Evolutionary conservation across 1,140 invertebrate genomes (phyloP).

Genomic region (Venturia canescens): DNA sequence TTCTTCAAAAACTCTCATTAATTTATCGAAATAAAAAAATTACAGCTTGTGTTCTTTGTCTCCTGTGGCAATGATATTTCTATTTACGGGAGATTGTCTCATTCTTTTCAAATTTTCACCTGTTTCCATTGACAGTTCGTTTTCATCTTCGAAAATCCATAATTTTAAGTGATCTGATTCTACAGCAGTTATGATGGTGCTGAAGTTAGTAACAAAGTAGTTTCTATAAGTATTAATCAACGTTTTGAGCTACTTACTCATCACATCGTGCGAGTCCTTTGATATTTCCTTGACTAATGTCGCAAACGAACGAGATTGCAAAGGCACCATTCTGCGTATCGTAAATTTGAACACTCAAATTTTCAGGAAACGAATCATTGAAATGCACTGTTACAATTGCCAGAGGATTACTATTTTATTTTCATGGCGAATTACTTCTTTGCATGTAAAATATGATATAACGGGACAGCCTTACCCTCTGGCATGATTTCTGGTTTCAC

Average conservation of each 20-base stretch:
- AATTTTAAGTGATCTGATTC: constrained; percentile 79
- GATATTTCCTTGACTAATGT: constrained; percentile 75
- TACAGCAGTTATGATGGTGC: constrained; percentile 77
- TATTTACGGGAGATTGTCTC: constrained; percentile 72
- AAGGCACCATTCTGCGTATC: constrained; percentile 72
- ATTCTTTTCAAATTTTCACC: constrained; percentile 77
- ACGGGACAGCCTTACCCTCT: too few relatives aligned
- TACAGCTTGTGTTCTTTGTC: constrained; percentile 87
- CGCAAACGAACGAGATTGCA: constrained; percentile 61
- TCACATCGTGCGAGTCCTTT: constrained; percentile 75
- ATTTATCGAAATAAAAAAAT: constrained; percentile 82
- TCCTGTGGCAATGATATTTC: constrained; percentile 81
- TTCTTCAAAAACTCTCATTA: constrained; percentile 79
- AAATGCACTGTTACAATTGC: neutral
- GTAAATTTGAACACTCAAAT: constrained; percentile 78
- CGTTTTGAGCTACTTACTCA: constrained; percentile 65
- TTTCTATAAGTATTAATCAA: neutral
- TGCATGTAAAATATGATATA: too few relatives aligned
- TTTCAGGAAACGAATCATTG: constrained; percentile 29
- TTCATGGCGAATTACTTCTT: constrained; percentile 45
- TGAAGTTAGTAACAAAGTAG: constrained; percentile 59
- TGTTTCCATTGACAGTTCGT: constrained; percentile 68
- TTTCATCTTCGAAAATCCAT: constrained; percentile 69
- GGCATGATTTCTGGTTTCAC: too few relatives aligned
- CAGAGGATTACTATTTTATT: constrained; percentile 4